These are phyloP conservation scores for Anabacerthia variegaticeps DNA, from an alignment of 2,797 vertebrate genomes.

Conservation along the genomic window DNA sequence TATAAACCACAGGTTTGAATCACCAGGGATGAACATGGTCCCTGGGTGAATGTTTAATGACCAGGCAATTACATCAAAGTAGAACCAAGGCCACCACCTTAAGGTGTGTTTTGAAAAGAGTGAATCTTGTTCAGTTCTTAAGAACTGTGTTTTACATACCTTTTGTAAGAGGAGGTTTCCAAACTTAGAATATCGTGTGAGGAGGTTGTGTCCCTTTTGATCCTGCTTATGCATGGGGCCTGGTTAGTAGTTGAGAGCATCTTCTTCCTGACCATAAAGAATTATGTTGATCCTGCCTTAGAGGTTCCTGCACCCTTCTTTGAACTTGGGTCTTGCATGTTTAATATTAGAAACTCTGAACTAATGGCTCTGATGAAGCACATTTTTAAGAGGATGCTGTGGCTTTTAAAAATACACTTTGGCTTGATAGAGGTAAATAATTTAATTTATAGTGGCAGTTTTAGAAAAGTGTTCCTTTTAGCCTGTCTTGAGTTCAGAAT, in stretches of 20 bases:
- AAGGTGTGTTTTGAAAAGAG: neutral
- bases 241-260: neutral
- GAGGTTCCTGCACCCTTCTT: neutral
- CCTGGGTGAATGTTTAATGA: neutral
- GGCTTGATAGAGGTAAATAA: constrained; percentile 3
- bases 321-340: neutral
- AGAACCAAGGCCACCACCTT: neutral
- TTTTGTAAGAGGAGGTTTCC: neutral
- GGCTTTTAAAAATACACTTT: constrained; percentile 49
- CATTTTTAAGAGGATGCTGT: constrained; percentile 25
- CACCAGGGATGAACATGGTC: fast-evolving
- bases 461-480: neutral
- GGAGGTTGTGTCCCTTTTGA: neutral
- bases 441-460: neutral
- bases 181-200: neutral
- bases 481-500: neutral
- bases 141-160: neutral
- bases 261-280: neutral
- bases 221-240: neutral
- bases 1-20: neutral
- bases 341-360: constrained; percentile 36
- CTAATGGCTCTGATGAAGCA: constrained; percentile 25
- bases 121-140: neutral
- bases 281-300: neutral
- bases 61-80: neutral